Conservation (phyloP, 2,113 vertebrate species). For the Jaculus jaculus region DNA sequence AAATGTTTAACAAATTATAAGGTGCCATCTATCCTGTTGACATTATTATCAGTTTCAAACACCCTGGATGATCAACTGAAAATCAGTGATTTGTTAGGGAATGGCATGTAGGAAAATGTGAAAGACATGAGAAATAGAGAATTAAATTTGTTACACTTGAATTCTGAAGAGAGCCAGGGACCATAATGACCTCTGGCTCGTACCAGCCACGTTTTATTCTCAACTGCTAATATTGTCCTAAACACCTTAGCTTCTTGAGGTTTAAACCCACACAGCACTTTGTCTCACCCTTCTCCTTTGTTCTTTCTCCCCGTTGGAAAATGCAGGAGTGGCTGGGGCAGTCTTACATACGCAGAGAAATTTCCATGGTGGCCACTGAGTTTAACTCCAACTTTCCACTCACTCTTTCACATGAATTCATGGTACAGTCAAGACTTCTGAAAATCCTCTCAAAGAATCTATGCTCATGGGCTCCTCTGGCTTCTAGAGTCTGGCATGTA, state of each 20-base stretch:
- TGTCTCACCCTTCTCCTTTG: background rate
- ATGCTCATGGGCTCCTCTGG: background rate
- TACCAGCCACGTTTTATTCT: background rate
- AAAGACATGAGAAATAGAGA: background rate
- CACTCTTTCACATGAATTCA: background rate
- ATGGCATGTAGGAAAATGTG: background rate
- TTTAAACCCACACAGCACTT: background rate
- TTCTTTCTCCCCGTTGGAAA: background rate
- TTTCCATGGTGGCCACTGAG: no score
- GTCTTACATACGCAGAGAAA: background rate
- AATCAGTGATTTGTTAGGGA: background rate
- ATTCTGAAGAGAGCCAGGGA: background rate
- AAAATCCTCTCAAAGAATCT: background rate
- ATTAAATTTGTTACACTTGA: background rate
- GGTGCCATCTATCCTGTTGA: background rate
- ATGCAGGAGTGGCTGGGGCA: background rate
- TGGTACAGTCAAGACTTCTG: background rate
- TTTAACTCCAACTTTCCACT: background rate
- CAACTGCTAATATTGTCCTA: background rate
- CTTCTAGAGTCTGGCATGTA: background rate
- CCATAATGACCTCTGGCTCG: background rate
- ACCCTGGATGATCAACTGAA: background rate
- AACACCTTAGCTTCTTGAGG: background rate
- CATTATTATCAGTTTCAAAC: constrained; percentile 3
- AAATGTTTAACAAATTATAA: background rate